These are phyloP conservation scores for Cotesia chilonis DNA, from an alignment of 1,140 invertebrate genomes.

Conservation along the genomic window DNA sequence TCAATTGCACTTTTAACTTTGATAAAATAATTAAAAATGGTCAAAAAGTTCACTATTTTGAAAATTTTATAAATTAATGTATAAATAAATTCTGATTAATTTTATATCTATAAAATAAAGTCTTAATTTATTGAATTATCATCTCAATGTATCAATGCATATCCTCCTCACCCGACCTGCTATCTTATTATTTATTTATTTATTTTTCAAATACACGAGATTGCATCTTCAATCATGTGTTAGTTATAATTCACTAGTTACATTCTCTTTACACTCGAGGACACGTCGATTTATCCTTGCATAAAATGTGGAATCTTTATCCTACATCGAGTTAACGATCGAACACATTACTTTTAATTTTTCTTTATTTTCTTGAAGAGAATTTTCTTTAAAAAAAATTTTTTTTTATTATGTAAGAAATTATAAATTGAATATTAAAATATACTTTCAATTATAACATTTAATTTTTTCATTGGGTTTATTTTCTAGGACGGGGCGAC, in stretches of 20 bases:
- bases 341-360: no score
- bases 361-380: neutral
- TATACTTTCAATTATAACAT: neutral
- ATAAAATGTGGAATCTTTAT: slow-evolving; percentile 34
- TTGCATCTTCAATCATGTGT: slow-evolving; percentile 9
- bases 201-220: slow-evolving; percentile 1
- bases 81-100: neutral
- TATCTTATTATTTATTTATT: slow-evolving; percentile 10
- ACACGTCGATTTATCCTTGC: slow-evolving; percentile 38
- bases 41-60: no score
- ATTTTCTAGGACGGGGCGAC: slow-evolving; percentile 68
- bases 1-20: no score
- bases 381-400: neutral
- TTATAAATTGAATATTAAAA: no score
- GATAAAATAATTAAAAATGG: no score
- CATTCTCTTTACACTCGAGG: slow-evolving; percentile 35
- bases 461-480: slow-evolving; percentile 24
- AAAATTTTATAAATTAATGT: no score
- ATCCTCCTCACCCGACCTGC: neutral
- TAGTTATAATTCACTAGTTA: slow-evolving; percentile 28
- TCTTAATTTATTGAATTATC: no score
- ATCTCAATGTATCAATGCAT: neutral
- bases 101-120: neutral
- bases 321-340: neutral
- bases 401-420: slow-evolving; percentile 6